phyloP scores from a whole-genome alignment of 1,140 invertebrate species.

The Thrips palmi region DNA sequence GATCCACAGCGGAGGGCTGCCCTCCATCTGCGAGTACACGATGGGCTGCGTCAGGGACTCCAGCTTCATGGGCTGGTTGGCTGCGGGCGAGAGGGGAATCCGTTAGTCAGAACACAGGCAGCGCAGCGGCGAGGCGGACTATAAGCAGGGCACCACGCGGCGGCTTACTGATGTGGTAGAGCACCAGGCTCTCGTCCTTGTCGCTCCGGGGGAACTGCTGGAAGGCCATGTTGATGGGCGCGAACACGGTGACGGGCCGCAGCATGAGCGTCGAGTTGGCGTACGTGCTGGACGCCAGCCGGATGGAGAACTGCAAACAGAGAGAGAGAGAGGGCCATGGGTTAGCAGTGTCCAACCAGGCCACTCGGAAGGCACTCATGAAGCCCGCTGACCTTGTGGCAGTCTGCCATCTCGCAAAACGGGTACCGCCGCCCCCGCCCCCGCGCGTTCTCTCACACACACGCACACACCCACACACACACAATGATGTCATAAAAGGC shows the following conservation, averaged over 20 bases:
- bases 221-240: constrained; percentile 60
- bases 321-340: too few relatives aligned
- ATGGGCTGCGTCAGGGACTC: constrained; percentile 40
- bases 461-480: too few relatives aligned
- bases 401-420: too few relatives aligned
- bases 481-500: too few relatives aligned
- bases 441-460: too few relatives aligned
- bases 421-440: too few relatives aligned
- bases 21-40: constrained; percentile 54
- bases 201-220: constrained; percentile 35
- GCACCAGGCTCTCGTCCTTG: constrained; percentile 38
- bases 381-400: too few relatives aligned
- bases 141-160: neutral
- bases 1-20: constrained; percentile 64
- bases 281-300: constrained; percentile 42
- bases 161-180: constrained; percentile 66
- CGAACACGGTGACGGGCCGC: constrained; percentile 53
- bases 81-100: constrained; percentile 26
- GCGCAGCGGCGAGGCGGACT: neutral
- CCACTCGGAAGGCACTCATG: too few relatives aligned
- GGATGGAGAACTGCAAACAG: constrained; percentile 55
- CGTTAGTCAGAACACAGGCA: constrained; percentile 6
- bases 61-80: constrained; percentile 44
- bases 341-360: too few relatives aligned
- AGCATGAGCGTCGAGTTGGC: constrained; percentile 45